A percentile compares a stretch with the other conserved stretches of the same genome.
Evolutionary conservation across 1,140 invertebrate species (phyloP).

Genomic region (Battus philenor): DNA sequence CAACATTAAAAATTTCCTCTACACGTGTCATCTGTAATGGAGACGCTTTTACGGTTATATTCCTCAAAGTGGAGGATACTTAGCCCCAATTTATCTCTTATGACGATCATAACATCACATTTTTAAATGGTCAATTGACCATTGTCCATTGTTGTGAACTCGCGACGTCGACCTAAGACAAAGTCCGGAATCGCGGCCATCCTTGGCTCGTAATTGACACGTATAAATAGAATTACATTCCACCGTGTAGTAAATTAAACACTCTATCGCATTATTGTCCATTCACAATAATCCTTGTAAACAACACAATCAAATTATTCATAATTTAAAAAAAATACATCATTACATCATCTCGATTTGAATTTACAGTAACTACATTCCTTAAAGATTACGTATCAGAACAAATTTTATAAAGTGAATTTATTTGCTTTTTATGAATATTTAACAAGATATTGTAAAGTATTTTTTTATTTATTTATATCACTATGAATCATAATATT

Average conservation of each 20-base stretch:
- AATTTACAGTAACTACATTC: too few relatives aligned
- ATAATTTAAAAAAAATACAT: too few relatives aligned
- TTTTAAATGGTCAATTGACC: slow-evolving; percentile 41
- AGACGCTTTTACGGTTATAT: slow-evolving; percentile 2
- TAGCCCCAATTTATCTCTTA: slow-evolving; percentile 12
- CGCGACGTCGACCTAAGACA: slow-evolving; percentile 19
- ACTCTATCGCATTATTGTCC: too few relatives aligned
- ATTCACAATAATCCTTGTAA: too few relatives aligned
- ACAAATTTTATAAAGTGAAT: too few relatives aligned
- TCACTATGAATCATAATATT: too few relatives aligned
- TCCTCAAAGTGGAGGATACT: not conserved
- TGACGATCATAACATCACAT: slow-evolving; percentile 8
- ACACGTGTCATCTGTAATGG: not conserved
- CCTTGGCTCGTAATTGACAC: slow-evolving; percentile 27
- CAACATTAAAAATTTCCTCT: not conserved
- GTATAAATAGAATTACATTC: slow-evolving; percentile 14
- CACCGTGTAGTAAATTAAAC: slow-evolving; percentile 1
- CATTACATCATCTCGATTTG: too few relatives aligned
- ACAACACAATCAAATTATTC: too few relatives aligned
- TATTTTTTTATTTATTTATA: too few relatives aligned
- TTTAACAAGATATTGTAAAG: too few relatives aligned
- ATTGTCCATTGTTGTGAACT: slow-evolving; percentile 23
- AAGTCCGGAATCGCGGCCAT: slow-evolving; percentile 26
- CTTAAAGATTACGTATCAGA: too few relatives aligned
- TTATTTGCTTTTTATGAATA: too few relatives aligned